These are phyloP conservation scores for Lutjanus erythropterus DNA, from an alignment of 2,113 vertebrate species.

Conservation along the genomic window DNA sequence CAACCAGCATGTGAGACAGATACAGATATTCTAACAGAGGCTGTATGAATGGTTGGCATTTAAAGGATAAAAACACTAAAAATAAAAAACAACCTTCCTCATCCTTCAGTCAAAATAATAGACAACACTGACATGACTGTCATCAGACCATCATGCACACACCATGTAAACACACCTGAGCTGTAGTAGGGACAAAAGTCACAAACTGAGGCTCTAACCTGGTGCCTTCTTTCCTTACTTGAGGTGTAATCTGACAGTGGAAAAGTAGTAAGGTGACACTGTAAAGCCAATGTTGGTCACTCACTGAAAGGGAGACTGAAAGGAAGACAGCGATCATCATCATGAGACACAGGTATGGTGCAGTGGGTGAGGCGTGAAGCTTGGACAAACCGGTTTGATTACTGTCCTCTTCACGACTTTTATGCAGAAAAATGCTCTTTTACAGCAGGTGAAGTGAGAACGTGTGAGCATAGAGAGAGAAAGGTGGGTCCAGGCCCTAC, in stretches of 20 bases:
- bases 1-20: neutral
- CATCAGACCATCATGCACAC: too few species aligned
- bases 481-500: neutral
- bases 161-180: slow-evolving; percentile 5
- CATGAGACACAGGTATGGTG: neutral
- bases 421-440: neutral
- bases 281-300: slow-evolving; percentile 16
- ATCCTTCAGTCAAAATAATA: too few species aligned
- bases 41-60: neutral
- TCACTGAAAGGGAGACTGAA: slow-evolving; percentile 32
- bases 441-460: neutral
- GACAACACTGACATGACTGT: too few species aligned
- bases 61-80: neutral
- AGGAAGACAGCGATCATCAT: slow-evolving; percentile 23
- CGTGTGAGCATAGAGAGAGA: neutral
- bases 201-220: slow-evolving; percentile 1
- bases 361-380: slow-evolving; percentile 16
- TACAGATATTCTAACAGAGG: neutral
- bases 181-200: neutral
- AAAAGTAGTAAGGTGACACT: slow-evolving; percentile 54
- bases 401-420: neutral
- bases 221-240: slow-evolving; percentile 4
- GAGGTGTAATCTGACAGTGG: slow-evolving; percentile 52
- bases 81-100: neutral
- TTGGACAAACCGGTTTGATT: slow-evolving; percentile 51